Evolutionary conservation across 2,888 invertebrate genomes (phyloP).

Genomic region (Agrochola lota): DNA sequence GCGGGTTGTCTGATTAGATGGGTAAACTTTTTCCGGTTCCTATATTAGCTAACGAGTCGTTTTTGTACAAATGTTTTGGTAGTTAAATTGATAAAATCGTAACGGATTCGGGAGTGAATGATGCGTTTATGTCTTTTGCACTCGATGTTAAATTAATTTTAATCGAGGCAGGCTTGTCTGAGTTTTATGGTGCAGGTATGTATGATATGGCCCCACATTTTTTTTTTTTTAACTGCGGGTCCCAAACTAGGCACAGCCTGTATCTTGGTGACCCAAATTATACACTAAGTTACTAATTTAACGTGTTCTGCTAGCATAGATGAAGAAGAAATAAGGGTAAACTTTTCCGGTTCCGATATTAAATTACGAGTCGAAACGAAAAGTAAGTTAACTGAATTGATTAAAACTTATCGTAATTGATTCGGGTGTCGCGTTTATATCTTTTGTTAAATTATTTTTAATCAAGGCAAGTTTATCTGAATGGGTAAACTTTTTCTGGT

Average conservation of each 20-base stretch:
- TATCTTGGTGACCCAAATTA: no score
- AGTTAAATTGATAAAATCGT: no score
- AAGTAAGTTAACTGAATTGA: neutral
- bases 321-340: no score
- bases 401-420: neutral
- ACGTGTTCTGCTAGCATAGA: no score
- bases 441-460: conserved; percentile 14
- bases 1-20: conserved; percentile 16
- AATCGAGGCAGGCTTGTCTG: conserved; percentile 30
- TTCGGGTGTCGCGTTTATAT: conserved; percentile 17
- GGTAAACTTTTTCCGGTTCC: conserved; percentile 14
- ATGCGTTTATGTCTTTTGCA: neutral
- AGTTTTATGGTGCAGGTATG: neutral
- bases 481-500: no score
- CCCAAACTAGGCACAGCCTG: no score
- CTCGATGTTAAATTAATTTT: conserved; percentile 45
- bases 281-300: no score
- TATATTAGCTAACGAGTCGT: neutral
- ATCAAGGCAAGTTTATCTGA: no score
- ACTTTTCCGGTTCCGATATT: conserved; percentile 2
- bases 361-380: neutral
- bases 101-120: neutral
- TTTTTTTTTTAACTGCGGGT: no score
- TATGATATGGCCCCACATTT: no score
- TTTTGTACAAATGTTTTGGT: no score